Conservation (phyloP, 2,888 invertebrate genomes). For the Leucoptera coffeella region DNA sequence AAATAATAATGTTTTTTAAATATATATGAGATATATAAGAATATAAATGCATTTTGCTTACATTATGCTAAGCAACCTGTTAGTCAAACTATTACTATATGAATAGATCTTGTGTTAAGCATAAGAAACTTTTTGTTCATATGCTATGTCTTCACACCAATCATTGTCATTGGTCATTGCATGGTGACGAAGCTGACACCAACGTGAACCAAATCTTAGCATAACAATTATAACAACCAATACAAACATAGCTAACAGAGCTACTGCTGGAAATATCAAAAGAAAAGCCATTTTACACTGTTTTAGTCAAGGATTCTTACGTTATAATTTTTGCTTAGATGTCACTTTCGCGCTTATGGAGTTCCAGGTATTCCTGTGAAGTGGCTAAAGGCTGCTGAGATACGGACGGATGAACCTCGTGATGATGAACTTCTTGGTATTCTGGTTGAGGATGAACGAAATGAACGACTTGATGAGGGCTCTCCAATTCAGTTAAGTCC, state of each 20-base stretch:
- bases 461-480: conserved; percentile 21
- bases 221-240: conserved; percentile 69
- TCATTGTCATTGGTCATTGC: conserved; percentile 59
- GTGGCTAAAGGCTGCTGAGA: conserved; percentile 35
- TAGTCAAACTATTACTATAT: too few species aligned
- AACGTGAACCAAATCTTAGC: conserved; percentile 65
- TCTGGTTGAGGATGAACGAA: conserved; percentile 20
- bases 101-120: too few species aligned
- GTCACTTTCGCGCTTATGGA: conserved; percentile 76
- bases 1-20: too few species aligned
- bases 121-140: conserved; percentile 59
- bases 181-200: conserved; percentile 66
- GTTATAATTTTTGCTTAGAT: too few species aligned
- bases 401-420: conserved; percentile 19
- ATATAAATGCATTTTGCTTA: too few species aligned
- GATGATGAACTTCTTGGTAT: conserved; percentile 16
- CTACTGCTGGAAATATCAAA: conserved; percentile 71
- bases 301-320: too few species aligned
- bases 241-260: conserved; percentile 66
- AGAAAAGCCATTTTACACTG: conserved; percentile 59
- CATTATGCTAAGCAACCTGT: too few species aligned
- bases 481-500: conserved; percentile 69
- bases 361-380: conserved; percentile 52
- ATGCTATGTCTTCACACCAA: conserved; percentile 59
- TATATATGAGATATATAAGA: too few species aligned